Percentiles rank a stretch among this genome's conserved stretches.
These are phyloP conservation scores for Oreochromis tanganicae DNA, from an alignment of 2,113 vertebrate genomes.

Conservation along the genomic window DNA sequence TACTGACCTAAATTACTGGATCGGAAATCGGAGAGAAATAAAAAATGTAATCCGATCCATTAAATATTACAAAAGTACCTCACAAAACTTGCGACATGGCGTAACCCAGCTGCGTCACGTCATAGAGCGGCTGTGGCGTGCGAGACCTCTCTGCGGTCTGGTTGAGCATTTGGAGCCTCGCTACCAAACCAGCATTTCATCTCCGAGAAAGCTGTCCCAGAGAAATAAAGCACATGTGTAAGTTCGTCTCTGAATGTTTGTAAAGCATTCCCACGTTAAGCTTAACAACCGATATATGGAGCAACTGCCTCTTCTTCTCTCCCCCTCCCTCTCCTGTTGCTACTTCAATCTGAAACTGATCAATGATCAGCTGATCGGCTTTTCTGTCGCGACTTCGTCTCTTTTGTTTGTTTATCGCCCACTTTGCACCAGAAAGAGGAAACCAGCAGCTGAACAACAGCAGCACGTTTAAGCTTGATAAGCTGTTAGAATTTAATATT, in stretches of 20 bases:
- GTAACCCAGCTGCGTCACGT: neutral
- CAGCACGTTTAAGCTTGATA: neutral
- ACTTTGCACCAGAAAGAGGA: neutral
- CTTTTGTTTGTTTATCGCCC: fast-evolving
- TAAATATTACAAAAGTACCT: neutral
- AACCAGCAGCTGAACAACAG: neutral
- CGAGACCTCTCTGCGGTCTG: neutral
- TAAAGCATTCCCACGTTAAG: neutral
- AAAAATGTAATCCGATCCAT: neutral
- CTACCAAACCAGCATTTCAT: neutral
- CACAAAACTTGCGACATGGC: neutral
- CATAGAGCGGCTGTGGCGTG: neutral
- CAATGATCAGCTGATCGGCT: neutral
- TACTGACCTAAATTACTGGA: neutral
- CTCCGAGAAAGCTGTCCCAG: fast-evolving
- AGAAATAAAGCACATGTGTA: neutral
- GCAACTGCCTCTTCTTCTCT: neutral
- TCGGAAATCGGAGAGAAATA: neutral
- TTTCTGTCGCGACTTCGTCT: neutral
- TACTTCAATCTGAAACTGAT: neutral
- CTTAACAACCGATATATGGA: neutral
- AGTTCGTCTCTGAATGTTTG: neutral
- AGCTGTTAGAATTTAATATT: neutral
- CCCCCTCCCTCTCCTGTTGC: neutral
- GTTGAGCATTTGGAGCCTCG: neutral